phyloP scores from a whole-genome alignment of 2,888 invertebrate genomes.

The Philereme transversata region DNA sequence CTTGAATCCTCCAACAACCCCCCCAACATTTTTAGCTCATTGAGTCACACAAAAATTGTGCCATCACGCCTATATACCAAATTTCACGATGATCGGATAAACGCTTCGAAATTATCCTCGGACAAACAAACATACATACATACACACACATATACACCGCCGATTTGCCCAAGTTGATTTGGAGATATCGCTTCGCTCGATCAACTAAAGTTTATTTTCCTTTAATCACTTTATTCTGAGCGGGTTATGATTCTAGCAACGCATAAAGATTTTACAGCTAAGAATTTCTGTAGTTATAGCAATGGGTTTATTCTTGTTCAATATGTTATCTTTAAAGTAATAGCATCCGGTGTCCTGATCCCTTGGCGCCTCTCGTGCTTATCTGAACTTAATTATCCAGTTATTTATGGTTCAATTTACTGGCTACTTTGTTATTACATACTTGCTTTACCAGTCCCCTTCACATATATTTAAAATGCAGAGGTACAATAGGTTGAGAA shows the following conservation, averaged over 20 bases:
- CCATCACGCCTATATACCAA: too few relatives aligned
- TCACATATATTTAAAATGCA: slow-evolving; percentile 30
- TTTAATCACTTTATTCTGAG: slow-evolving; percentile 37
- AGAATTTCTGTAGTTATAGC: slow-evolving; percentile 58
- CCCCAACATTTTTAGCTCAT: too few relatives aligned
- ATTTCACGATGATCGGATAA: too few relatives aligned
- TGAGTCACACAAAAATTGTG: too few relatives aligned
- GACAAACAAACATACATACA: too few relatives aligned
- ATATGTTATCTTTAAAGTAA: slow-evolving; percentile 50
- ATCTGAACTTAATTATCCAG: slow-evolving; percentile 18
- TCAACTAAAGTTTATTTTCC: slow-evolving; percentile 56
- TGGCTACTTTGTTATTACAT: slow-evolving; percentile 27
- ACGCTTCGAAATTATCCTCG: too few relatives aligned
- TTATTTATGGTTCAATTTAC: slow-evolving; percentile 32
- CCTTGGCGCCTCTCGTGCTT: slow-evolving; percentile 32
- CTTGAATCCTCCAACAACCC: too few relatives aligned
- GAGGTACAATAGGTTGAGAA: slow-evolving; percentile 35
- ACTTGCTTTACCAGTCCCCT: slow-evolving; percentile 14
- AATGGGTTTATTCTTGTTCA: slow-evolving; percentile 55
- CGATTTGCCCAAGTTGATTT: too few relatives aligned
- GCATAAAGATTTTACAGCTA: slow-evolving; percentile 54
- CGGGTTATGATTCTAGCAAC: slow-evolving; percentile 60
- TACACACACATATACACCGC: too few relatives aligned
- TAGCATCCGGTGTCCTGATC: slow-evolving; percentile 38
- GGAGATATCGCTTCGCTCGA: too few relatives aligned